Evolutionary conservation across 2,113 vertebrate genomes (phyloP), one percentile per base, ranked within the genome.

Genomic region (Myotis yumanensis): DNA sequence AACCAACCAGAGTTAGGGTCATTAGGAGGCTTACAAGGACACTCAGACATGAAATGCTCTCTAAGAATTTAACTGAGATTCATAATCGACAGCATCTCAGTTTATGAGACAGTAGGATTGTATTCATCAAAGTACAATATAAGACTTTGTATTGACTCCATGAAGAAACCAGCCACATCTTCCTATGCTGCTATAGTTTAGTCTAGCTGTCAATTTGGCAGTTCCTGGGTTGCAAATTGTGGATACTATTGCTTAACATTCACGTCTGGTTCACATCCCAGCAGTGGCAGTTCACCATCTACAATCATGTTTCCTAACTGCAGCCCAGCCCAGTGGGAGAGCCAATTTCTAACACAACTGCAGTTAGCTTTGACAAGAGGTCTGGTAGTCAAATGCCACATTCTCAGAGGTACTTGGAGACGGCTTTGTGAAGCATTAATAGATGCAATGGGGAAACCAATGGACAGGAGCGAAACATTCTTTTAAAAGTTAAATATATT

Each of bases 231-330:
- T 96, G 87, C 64, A 90, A 71, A 93, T 43, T 83, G 85, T 71
- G 89, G 82, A 76, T 59, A 51, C 69, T 25, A 18, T 76, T 95
- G 86, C 62, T 96, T 90, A 83, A 89, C 93, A 96, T 95, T 96
- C 88, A 77, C 68, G 77, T 97, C 92, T 93, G 93, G 81, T 93
- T 86, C 59, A 68, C 69, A 93, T 83, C 82, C n/a, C 79, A 90
- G 90, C 85, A 84, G 90, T 48, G 46, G 79, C 54, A 86, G 93
- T 73, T 95, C 88, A 93, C 77, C 64, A 62, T 92, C 64, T 28
- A 86, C 75, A 86, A 30, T 52, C 54, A n/a, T 46, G 91, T 93
- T 95, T 95, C 86, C 94, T 88, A 86, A 90, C 77, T 83, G 62
- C 17, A 25, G 89, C 69, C 77, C 57, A 81, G 25, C 79, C 32